phyloP scores from a whole-genome alignment of 2,888 invertebrate species.

The Ophion ellenae region DNA sequence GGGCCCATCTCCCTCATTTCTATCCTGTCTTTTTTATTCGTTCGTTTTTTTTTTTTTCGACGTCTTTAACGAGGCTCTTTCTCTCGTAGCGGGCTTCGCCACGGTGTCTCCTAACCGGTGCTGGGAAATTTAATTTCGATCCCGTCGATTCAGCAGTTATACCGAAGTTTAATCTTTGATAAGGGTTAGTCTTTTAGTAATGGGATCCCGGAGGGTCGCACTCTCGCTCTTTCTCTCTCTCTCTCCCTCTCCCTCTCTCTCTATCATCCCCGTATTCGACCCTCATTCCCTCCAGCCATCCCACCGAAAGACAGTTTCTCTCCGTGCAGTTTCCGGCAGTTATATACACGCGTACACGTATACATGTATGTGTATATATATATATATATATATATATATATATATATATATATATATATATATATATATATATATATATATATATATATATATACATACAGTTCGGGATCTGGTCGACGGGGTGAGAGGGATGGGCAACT shows the following conservation, averaged over 20 bases:
- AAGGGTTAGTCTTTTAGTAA: constrained; percentile 84
- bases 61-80: constrained; percentile 40
- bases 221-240: neutral
- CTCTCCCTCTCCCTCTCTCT: constrained; percentile 18
- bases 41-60: constrained; percentile 20
- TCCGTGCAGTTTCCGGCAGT: constrained; percentile 19
- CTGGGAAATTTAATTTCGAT: constrained; percentile 85
- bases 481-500: constrained; percentile 48
- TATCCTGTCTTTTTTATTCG: constrained; percentile 21
- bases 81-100: constrained; percentile 40
- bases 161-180: constrained; percentile 86
- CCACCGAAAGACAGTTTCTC: constrained; percentile 44
- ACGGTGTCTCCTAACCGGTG: constrained; percentile 59
- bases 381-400: too few relatives aligned
- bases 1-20: constrained; percentile 21
- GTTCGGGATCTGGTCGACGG: constrained; percentile 43
- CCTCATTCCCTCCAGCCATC: constrained; percentile 62
- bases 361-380: too few relatives aligned
- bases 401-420: too few relatives aligned
- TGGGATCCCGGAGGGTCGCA: constrained; percentile 81
- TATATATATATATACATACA: constrained; percentile 23
- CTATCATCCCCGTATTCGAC: too few relatives aligned
- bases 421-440: too few relatives aligned
- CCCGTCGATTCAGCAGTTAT: constrained; percentile 86
- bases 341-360: neutral